Evolutionary conservation across 2,888 invertebrate species (phyloP), one percentile per base, ranked within the genome.

Genomic region (Lithophane leautieri): DNA sequence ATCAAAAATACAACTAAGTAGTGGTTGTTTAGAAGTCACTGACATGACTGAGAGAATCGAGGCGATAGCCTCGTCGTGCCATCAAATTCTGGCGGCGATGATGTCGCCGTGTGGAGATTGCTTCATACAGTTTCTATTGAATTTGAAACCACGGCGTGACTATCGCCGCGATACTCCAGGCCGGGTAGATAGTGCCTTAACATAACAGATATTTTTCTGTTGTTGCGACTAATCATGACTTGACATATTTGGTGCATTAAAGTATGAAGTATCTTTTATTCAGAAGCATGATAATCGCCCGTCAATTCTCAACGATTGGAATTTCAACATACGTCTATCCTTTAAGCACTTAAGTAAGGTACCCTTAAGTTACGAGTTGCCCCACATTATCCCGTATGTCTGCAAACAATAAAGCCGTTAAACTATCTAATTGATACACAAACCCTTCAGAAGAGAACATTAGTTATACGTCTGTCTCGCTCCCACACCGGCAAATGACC

Each of bases 371-470:
- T 82, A 79, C 75, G 62, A 78, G 42, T 70, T 73, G 50, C 72
- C 62, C 70, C 81, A 76, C 77, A 84, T 76, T 67, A 77, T 68
- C 72, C 54, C 77, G 34, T 72, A 75, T 70, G 82, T 71, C 72
- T 61, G 56, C 62, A 74, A 82, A 81, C 87, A 85, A 85, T 87
- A 80, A 79, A 83, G 85, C 78, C 68, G 67, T 88, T 86, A 75
- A 86, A 87, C 88, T 82, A 81, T 81, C 65, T 82, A 81, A 86
- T 82, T 84, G 79, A 83, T 74, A 85, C 74, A 85, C 62, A 73
- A 78, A 84, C 78, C 82, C 80, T 88, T 90, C 85, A 88, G 74
- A 82, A 86, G 88, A 82, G 85, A 85, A 79, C 80, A 81, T 73
- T 72, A 52, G 47, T 56, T 71, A 72, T 73, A 78, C 68, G 47